Conservation (phyloP, 2,888 invertebrate genomes). For the Malacosoma neustria region DNA sequence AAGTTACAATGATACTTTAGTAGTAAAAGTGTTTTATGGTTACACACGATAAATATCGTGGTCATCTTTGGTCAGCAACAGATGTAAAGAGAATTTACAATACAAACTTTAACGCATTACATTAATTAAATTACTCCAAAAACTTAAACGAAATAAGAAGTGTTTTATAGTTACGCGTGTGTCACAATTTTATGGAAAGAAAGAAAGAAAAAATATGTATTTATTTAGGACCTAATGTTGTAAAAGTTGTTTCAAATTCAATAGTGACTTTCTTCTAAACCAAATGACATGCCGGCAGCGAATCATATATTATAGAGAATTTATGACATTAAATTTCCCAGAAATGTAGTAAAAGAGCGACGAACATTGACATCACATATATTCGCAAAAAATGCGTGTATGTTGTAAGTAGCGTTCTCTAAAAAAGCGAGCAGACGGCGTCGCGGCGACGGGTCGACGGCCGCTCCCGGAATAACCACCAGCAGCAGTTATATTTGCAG, state of each 20-base stretch:
- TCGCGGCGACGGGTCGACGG: slow-evolving; percentile 73
- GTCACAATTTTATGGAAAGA: background rate
- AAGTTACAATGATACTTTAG: slow-evolving; percentile 54
- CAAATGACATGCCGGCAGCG: background rate
- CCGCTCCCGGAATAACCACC: slow-evolving; percentile 71
- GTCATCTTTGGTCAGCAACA: too few species aligned
- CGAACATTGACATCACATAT: slow-evolving; percentile 58
- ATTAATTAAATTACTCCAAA: background rate
- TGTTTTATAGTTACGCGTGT: background rate
- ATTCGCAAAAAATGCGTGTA: slow-evolving; percentile 57
- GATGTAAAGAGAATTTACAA: too few species aligned
- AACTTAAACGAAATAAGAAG: background rate
- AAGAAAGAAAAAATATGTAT: too few species aligned
- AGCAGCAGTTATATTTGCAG: slow-evolving; percentile 72
- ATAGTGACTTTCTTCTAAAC: too few species aligned
- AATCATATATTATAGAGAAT: slow-evolving; percentile 10
- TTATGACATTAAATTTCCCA: slow-evolving; percentile 26
- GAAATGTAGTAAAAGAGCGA: slow-evolving; percentile 35
- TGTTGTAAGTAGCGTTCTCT: slow-evolving; percentile 63
- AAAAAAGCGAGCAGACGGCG: slow-evolving; percentile 73
- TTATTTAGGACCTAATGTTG: too few species aligned
- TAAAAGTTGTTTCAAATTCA: too few species aligned
- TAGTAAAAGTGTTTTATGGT: slow-evolving; percentile 45
- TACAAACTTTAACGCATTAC: background rate
- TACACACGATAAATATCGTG: slow-evolving; percentile 19